Conservation (phyloP, 1,140 invertebrate genomes). For the Zaprionus ornatus region DNA sequence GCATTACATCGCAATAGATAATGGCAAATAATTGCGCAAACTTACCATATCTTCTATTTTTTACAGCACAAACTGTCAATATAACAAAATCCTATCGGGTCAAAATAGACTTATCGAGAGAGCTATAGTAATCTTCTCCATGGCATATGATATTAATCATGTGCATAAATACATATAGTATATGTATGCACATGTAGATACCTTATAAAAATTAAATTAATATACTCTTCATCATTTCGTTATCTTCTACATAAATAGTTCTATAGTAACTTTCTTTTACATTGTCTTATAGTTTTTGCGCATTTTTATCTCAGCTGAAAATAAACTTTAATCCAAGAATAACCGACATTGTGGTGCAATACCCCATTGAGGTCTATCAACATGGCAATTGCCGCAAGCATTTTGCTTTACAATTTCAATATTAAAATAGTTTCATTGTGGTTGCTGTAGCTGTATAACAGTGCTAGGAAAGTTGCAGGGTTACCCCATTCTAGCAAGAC, state of each 20-base stretch:
- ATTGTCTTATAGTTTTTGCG: not conserved
- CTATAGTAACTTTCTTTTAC: not conserved
- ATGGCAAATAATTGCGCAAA: too few species aligned
- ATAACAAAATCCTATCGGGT: too few species aligned
- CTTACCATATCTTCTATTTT: too few species aligned
- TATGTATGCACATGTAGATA: not conserved
- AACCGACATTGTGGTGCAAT: slow-evolving; percentile 6
- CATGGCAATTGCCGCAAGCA: slow-evolving; percentile 8
- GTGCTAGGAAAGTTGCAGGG: slow-evolving; percentile 18
- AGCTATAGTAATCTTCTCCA: too few species aligned
- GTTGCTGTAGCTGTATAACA: slow-evolving; percentile 12
- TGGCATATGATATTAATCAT: too few species aligned
- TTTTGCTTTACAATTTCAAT: slow-evolving; percentile 20
- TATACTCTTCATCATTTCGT: not conserved
- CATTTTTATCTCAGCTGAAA: not conserved
- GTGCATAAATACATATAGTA: not conserved
- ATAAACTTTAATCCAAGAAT: not conserved
- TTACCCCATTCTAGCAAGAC: not conserved
- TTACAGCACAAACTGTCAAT: too few species aligned
- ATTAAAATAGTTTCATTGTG: slow-evolving; percentile 26
- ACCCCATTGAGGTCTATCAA: slow-evolving; percentile 15
- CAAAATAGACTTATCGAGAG: too few species aligned
- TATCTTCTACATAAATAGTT: not conserved
- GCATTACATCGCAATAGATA: too few species aligned
- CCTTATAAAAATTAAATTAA: too few species aligned